Base-by-base conservation (phyloP, 2,888 invertebrate genomes). In the Chrysina gloriosa region DNA sequence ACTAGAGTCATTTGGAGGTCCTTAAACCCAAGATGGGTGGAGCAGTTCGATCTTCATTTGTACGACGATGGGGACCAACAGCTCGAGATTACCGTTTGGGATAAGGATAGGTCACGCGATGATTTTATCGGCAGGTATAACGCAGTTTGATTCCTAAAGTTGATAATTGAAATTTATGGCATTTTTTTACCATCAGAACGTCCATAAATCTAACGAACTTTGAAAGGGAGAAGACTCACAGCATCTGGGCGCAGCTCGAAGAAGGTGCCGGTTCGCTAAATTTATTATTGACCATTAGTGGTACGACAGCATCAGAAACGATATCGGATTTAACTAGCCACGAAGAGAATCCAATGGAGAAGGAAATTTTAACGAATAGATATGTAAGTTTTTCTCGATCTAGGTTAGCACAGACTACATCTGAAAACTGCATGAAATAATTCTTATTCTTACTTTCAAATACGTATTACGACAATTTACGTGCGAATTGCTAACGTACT, bases 41-140 rank as follows among this genome's bases (percentile, higher is more conserved):
- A 99, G 80, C 97, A 98, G 84, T 97, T 98, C 81, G 98, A 99
- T 82, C 86, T 99, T 25, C 97, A 98, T 83, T 86, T 98, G 4
- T 98, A 95, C 82, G 97, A 97, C 77, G 97, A 97, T 76, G 91
- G 95, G 77, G 94, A 95, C 65, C 96, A 97, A 83, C 89, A 92
- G 69, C 84, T 99, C 23, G 97, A 98, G 83, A 90, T 99, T 66
- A 92, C 94, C 0, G 90, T 98, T 0, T 96, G 94, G 92, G 95
- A 96, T 79, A 92, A 94, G 75, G 94, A 95, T 77, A 89, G 90
- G 66, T 90, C 92, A n/a, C 91, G 91, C 77, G 95, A 96, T 80
- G 94, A 95, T 79, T 89, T 93, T 77, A 90, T 96, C 84, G 96
- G 96, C 77, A 90, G 91, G 90, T 89, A 84, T n/a, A n/a, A n/a